Evolutionary conservation across 2,888 invertebrate species (phyloP).

Genomic region (Synergus laeviventris): DNA sequence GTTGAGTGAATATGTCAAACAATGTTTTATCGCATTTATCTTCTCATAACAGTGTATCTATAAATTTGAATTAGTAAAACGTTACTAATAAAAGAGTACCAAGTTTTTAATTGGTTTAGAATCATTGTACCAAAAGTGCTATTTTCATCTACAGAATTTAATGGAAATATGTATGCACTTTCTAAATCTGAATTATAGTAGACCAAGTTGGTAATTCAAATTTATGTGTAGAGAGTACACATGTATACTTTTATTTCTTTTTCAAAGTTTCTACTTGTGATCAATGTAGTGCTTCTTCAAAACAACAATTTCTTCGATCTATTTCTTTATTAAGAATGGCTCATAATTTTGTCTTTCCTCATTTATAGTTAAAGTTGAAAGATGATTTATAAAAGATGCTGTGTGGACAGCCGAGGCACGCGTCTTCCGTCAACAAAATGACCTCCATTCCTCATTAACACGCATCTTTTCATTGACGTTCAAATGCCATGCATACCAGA

Average conservation of each 20-base stretch:
- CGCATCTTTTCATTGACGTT: constrained; percentile 25
- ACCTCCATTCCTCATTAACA: constrained; percentile 35
- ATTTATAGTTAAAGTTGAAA: background rate
- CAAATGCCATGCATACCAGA: constrained; percentile 33
- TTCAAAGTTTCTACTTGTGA: background rate
- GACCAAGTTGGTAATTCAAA: too few relatives aligned
- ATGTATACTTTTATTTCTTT: background rate
- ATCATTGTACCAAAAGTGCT: too few relatives aligned
- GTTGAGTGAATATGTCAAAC: background rate
- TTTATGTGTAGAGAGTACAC: too few relatives aligned
- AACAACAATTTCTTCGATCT: background rate
- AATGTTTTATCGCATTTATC: background rate
- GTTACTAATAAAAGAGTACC: background rate
- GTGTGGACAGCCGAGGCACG: constrained; percentile 32
- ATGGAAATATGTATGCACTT: too few relatives aligned
- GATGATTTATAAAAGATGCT: background rate
- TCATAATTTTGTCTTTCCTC: background rate
- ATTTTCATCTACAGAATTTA: too few relatives aligned
- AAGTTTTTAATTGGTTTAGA: too few relatives aligned
- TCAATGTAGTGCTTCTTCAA: background rate
- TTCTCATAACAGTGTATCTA: background rate
- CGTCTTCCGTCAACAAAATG: constrained; percentile 39
- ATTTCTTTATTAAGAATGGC: background rate
- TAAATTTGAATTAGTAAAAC: background rate
- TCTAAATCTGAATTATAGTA: too few relatives aligned